Evolutionary conservation across 2,888 invertebrate genomes (phyloP).

Genomic region (Machimus atricapillus): DNA sequence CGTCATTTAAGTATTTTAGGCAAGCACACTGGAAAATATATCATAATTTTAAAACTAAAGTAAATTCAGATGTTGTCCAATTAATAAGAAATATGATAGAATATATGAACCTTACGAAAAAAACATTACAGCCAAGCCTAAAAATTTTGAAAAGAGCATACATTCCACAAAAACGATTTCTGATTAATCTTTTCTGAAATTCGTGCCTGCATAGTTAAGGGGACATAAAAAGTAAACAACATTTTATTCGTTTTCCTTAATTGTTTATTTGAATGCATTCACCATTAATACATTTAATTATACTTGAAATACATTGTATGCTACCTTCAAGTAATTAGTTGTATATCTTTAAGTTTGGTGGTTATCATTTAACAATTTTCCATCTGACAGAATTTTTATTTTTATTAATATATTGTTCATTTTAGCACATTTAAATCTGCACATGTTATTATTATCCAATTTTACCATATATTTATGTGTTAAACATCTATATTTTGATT

Average conservation of each 20-base stretch:
- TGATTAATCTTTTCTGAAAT: background rate
- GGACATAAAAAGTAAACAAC: background rate
- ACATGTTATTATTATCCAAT: conserved; percentile 5
- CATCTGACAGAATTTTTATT: background rate
- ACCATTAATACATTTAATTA: conserved; percentile 21
- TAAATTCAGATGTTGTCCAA: too few species aligned
- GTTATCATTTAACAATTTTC: conserved; percentile 16
- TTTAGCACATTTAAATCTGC: conserved; percentile 33
- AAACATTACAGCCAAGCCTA: too few species aligned
- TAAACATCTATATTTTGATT: conserved; percentile 15
- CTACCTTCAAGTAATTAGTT: background rate
- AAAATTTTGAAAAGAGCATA: too few species aligned
- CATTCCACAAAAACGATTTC: too few species aligned
- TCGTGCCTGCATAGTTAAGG: background rate
- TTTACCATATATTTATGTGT: conserved; percentile 7
- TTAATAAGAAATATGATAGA: too few species aligned
- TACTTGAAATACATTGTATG: background rate
- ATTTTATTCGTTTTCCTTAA: background rate
- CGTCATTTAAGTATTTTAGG: too few species aligned
- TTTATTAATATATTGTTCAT: background rate
- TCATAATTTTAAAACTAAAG: too few species aligned
- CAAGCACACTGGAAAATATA: too few species aligned
- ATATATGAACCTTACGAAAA: too few species aligned
- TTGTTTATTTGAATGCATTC: conserved; percentile 31
- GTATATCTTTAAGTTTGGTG: conserved; percentile 21